Conservation (phyloP, 64 coral and sea anemone species). For the Montipora efflorescens region DNA sequence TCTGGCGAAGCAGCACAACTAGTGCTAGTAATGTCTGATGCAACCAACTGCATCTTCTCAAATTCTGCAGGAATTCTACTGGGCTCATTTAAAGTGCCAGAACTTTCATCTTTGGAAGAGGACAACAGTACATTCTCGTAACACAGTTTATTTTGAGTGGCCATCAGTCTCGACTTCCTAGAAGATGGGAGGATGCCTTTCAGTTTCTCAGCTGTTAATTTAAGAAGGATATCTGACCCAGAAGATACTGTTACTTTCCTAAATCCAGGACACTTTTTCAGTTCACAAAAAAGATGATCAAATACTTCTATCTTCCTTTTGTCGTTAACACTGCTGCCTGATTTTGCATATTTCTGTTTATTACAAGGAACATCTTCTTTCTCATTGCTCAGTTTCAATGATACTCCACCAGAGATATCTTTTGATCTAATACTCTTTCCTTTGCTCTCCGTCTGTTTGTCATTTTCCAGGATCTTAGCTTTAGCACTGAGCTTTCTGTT, state of each 20-base stretch:
- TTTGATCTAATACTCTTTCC: constrained; percentile 1
- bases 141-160: background rate
- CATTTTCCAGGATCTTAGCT: background rate
- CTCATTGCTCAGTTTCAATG: background rate
- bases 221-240: constrained; percentile 34
- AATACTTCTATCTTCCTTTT: constrained; percentile 58
- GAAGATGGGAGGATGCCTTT: background rate
- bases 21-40: background rate
- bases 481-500: constrained; percentile 6
- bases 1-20: background rate
- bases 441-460: background rate
- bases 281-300: constrained; percentile 67
- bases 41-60: background rate
- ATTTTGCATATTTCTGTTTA: background rate
- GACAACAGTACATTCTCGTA: background rate
- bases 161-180: background rate
- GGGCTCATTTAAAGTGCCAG: background rate
- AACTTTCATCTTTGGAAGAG: background rate
- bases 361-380: background rate
- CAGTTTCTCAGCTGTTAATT: constrained; percentile 33
- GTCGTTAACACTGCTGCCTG: background rate
- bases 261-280: constrained; percentile 52
- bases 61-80: background rate
- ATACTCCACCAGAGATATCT: background rate
- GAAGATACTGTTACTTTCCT: constrained; percentile 53